Conservation (phyloP, 2,113 vertebrate species). For the Pithys albifrons region DNA sequence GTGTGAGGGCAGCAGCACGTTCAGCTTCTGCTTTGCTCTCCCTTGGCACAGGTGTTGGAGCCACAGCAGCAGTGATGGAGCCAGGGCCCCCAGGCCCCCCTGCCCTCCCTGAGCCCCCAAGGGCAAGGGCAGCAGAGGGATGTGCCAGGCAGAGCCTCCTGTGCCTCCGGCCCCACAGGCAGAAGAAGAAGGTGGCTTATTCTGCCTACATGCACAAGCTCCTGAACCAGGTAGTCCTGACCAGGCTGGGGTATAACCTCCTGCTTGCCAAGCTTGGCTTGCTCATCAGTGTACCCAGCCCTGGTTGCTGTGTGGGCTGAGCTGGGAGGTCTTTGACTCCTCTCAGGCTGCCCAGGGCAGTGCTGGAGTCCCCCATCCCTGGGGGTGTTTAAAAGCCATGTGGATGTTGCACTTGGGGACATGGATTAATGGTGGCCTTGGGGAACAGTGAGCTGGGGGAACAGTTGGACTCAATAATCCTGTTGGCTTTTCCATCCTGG, state of each 20-base stretch:
- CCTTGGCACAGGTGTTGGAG: background rate
- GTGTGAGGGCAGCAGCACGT: fast-evolving
- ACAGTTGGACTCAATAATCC: background rate
- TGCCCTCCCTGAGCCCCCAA: fast-evolving
- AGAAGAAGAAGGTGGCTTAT: slow-evolving; percentile 44
- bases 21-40: fast-evolving
- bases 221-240: background rate
- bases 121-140: fast-evolving
- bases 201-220: background rate
- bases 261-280: fast-evolving
- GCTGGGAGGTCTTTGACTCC: background rate
- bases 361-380: no score
- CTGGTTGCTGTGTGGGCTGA: fast-evolving
- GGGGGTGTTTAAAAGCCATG: background rate
- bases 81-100: fast-evolving
- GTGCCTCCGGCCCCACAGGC: background rate
- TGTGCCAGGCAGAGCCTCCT: background rate
- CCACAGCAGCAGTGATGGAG: background rate
- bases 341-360: background rate
- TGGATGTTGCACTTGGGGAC: background rate
- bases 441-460: no score
- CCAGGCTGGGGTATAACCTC: fast-evolving
- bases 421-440: background rate
- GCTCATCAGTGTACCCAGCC: fast-evolving
- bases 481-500: background rate